Conservation (phyloP, 2,113 vertebrate genomes). For the Fregata magnificens region DNA sequence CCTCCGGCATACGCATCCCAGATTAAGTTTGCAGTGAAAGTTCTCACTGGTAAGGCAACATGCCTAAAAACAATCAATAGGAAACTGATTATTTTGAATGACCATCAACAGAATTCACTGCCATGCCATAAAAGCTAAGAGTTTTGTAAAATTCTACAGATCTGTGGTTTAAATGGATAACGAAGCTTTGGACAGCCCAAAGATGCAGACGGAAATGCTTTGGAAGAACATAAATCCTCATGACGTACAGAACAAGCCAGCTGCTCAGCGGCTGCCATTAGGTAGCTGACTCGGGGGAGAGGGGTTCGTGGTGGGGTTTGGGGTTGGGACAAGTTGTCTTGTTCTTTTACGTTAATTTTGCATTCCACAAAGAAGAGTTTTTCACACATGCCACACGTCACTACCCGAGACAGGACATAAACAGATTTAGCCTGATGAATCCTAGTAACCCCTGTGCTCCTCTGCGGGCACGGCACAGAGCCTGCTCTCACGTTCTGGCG, state of each 20-base stretch:
- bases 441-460: background rate
- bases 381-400: background rate
- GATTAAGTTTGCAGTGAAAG: too few relatives aligned
- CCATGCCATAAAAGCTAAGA: background rate
- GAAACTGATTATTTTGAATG: background rate
- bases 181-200: background rate
- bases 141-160: background rate
- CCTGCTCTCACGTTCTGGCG: too few relatives aligned
- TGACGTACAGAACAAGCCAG: background rate
- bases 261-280: background rate
- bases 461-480: background rate
- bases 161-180: background rate
- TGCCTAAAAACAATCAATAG: background rate
- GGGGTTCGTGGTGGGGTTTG: background rate
- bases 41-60: background rate
- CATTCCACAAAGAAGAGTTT: background rate
- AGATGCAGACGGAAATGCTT: background rate
- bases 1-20: too few relatives aligned
- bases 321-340: background rate
- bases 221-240: background rate
- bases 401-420: background rate
- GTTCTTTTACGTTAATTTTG: too few relatives aligned
- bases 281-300: background rate
- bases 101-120: background rate
- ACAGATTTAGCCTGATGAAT: background rate